Evolutionary conservation across 2,888 invertebrate genomes (phyloP).

Genomic region (Rotaria macrura): DNA sequence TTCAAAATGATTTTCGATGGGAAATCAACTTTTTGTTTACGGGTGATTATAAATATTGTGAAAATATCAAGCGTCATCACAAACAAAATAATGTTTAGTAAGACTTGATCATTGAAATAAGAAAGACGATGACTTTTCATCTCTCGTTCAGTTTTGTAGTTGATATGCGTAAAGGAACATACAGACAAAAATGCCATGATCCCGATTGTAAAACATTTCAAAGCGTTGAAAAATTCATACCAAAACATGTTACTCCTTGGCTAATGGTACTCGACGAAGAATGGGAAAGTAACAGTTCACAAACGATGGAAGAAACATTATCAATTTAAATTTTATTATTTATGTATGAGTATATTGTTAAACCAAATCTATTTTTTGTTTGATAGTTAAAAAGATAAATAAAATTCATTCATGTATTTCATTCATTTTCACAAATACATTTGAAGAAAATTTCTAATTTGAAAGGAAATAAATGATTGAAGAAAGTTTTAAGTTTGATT

Average conservation of each 20-base stretch:
- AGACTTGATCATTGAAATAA: conserved; percentile 30
- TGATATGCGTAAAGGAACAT: conserved; percentile 51
- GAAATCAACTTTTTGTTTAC: neutral
- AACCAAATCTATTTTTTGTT: neutral
- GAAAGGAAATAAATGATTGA: no score
- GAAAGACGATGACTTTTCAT: neutral
- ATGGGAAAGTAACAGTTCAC: neutral
- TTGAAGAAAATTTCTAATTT: no score
- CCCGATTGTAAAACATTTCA: conserved; percentile 52
- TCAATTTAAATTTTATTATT: neutral
- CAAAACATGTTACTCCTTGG: neutral
- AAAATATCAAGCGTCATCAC: conserved; percentile 56
- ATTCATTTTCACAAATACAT: no score
- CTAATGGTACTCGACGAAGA: neutral
- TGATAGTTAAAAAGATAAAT: neutral
- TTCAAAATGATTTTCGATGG: conserved; percentile 8
- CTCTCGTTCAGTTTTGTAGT: conserved; percentile 48
- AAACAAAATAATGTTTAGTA: conserved; percentile 57
- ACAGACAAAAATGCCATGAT: conserved; percentile 59
- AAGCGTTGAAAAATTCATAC: neutral
- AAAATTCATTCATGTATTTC: neutral
- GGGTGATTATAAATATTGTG: conserved; percentile 55
- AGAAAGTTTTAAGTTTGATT: no score
- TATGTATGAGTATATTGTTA: neutral
- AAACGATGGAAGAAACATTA: neutral